Conservation (phyloP, 1,140 invertebrate genomes). For the Drosophila repleta region DNA sequence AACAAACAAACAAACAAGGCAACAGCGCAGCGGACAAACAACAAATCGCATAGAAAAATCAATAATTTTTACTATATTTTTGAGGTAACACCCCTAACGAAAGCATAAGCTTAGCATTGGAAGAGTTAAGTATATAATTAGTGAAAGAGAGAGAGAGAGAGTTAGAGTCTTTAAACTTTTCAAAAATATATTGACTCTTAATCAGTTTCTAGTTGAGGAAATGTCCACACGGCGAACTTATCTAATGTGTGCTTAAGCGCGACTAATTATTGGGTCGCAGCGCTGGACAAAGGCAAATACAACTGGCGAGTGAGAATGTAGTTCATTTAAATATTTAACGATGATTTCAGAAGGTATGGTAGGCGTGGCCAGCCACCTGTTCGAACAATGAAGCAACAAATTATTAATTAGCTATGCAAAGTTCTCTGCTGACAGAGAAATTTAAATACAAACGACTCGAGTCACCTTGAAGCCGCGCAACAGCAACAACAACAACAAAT, state of each 20-base stretch:
- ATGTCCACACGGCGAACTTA: constrained; percentile 38
- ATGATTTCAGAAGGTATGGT: constrained; percentile 6
- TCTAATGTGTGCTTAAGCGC: constrained; percentile 51
- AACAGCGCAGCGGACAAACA: constrained; percentile 16
- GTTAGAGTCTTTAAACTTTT: constrained; percentile 2
- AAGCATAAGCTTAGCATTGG: neutral
- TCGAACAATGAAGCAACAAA: constrained; percentile 38
- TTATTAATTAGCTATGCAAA: constrained; percentile 55
- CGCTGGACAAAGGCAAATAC: constrained; percentile 25
- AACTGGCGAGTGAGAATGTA: constrained; percentile 24
- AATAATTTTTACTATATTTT: constrained; percentile 20
- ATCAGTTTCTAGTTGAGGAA: constrained; percentile 42
- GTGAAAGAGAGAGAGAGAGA: neutral
- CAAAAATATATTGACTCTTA: constrained; percentile 44
- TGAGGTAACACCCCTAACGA: neutral
- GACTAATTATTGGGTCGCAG: constrained; percentile 51
- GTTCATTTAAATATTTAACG: constrained; percentile 56
- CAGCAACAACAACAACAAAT: constrained; percentile 22
- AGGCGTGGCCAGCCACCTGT: constrained; percentile 44
- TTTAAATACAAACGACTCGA: constrained; percentile 39
- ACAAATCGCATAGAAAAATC: constrained; percentile 36
- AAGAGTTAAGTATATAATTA: constrained; percentile 2
- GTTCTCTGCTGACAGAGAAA: constrained; percentile 30
- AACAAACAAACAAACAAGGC: constrained; percentile 34
- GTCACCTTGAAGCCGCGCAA: constrained; percentile 31